Conservation (phyloP, 2,113 vertebrate genomes). For the Xenopus borealis region DNA sequence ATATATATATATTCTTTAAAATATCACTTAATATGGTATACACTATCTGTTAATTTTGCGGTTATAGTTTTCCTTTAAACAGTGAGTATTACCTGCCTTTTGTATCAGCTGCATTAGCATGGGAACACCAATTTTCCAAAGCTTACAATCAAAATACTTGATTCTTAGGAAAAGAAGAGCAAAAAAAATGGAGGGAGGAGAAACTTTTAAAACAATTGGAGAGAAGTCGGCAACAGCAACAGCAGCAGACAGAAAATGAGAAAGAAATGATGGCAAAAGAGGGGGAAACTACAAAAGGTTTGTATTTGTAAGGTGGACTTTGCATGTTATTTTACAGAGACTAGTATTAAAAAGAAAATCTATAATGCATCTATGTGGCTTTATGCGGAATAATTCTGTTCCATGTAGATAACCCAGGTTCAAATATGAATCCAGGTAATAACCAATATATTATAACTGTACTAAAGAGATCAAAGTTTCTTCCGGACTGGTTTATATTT, state of each 20-base stretch:
- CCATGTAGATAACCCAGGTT: no score
- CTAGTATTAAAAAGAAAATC: not conserved
- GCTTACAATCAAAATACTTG: not conserved
- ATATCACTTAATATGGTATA: not conserved
- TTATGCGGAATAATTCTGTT: not conserved
- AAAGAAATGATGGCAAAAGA: constrained; percentile 44
- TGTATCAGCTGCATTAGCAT: no score
- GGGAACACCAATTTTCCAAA: no score
- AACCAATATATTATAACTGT: no score
- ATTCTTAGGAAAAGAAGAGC: constrained; percentile 75
- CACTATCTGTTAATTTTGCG: no score
- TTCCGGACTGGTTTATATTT: no score
- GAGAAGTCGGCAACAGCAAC: constrained; percentile 62
- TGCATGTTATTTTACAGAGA: no score
- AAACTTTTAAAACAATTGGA: constrained; percentile 82
- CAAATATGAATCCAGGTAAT: no score
- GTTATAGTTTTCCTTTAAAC: no score
- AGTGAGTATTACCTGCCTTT: no score
- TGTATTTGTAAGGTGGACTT: not conserved
- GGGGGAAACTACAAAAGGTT: constrained; percentile 44
- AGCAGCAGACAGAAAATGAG: constrained; percentile 46
- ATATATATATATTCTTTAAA: not conserved
- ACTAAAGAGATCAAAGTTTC: no score
- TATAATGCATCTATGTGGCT: not conserved
- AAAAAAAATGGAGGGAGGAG: constrained; percentile 74